Evolutionary conservation across 2,113 vertebrate species (phyloP).

Genomic region (Agapornis roseicollis): DNA sequence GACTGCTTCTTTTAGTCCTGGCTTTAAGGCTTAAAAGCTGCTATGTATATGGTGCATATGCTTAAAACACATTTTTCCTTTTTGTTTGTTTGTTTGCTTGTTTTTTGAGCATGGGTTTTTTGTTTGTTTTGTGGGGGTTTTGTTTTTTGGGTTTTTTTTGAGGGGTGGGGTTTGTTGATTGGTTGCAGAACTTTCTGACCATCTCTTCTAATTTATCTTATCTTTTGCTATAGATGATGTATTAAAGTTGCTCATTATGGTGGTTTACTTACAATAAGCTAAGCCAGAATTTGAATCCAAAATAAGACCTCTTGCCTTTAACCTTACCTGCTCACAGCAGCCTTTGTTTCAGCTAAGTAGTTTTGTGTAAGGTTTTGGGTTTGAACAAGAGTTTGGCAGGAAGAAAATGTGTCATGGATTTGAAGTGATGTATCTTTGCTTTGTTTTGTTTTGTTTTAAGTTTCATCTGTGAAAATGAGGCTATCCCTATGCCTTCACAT

Average conservation of each 20-base stretch:
- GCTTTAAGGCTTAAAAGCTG: not conserved
- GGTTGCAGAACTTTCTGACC: not conserved
- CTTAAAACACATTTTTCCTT: not conserved
- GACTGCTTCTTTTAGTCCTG: not conserved
- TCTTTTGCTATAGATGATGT: not conserved
- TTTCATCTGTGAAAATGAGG: constrained; percentile 93
- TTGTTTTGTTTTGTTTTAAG: constrained; percentile 68
- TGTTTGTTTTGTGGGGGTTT: not conserved
- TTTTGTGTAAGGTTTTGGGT: not conserved
- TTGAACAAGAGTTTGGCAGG: not conserved
- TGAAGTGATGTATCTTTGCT: constrained; percentile 1
- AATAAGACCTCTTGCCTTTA: not conserved
- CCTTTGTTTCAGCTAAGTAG: not conserved
- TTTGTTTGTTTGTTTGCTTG: not conserved
- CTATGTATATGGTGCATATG: not conserved
- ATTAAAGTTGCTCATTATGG: not conserved
- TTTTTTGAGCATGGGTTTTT: not conserved
- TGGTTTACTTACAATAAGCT: not conserved
- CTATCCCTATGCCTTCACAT: constrained; percentile 89
- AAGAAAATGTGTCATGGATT: not conserved
- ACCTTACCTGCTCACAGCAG: not conserved
- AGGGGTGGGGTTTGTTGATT: not conserved
- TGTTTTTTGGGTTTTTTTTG: not conserved
- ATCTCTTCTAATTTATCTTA: not conserved
- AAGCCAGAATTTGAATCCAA: not conserved